A percentile compares a stretch with the other conserved stretches of the same genome.
phyloP scores from a whole-genome alignment of 2,113 vertebrate genomes.

The Engystomops pustulosus region DNA sequence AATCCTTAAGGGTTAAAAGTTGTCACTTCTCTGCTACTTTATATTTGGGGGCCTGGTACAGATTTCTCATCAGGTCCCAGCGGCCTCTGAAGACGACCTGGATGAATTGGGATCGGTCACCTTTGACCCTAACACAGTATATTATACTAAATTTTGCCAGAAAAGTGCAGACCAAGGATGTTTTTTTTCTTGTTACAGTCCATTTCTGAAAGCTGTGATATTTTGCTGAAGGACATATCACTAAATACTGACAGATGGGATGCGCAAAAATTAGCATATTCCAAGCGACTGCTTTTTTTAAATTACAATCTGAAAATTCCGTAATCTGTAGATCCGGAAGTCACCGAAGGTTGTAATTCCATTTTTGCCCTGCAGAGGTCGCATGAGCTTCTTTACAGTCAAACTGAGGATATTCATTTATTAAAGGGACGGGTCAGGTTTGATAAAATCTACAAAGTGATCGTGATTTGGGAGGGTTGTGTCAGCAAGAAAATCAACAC shows the following conservation, averaged over 20 bases:
- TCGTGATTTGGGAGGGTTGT: no score
- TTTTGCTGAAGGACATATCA: not conserved
- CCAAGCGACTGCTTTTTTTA: not conserved
- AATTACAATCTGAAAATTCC: not conserved
- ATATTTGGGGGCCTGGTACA: no score
- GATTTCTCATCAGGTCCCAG: no score
- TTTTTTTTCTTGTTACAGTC: not conserved
- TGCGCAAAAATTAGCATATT: constrained; percentile 14
- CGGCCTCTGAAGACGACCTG: no score
- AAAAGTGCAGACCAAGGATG: not conserved
- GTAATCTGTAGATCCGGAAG: not conserved
- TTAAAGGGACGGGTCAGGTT: no score
- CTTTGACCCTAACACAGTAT: not conserved
- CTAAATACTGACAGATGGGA: not conserved
- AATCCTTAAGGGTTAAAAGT: no score
- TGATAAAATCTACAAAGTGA: no score
- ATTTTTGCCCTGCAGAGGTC: not conserved
- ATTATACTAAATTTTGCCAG: not conserved
- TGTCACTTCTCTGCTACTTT: no score
- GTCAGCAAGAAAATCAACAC: no score
- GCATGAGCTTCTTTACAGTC: not conserved
- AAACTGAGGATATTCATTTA: no score
- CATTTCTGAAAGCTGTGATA: not conserved
- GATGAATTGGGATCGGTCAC: no score
- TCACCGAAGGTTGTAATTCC: not conserved